Base-by-base conservation (phyloP, 2,888 invertebrate genomes). In the Pseudolycoriella hygida region DNA sequence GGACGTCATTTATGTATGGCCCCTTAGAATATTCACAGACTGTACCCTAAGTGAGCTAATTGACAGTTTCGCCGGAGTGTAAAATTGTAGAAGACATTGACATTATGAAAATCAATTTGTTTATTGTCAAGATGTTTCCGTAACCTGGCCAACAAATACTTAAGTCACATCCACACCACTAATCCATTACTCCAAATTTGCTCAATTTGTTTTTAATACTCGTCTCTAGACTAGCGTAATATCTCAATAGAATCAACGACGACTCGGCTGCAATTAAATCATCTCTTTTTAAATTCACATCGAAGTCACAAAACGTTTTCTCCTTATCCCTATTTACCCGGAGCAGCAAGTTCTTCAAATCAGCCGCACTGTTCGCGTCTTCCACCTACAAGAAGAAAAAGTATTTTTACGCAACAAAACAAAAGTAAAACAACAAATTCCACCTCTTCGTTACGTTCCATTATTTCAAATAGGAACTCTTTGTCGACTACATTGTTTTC, bases 381-480 rank as follows among this genome's bases (percentile, higher is more conserved):
- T 79, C 80, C 4, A 44, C 34, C 44, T 44, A 19, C 5, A 8
- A 12, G 18, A 38, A 38, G 15, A 38, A 38, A 15, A 17, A 38
- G 10, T 10, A 10, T 14, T 17, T 10, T 17, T 8, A 38, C 12
- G 10, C 2, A 17, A 8, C 10, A 15, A 17, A 38, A 15, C n/a
- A 4, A 12, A 37, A 37, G 14, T 6, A 37, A 37, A 37, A 12
- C 6, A 37, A 8, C 11, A 4, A 3, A 37, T 25, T 25, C 8
- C 25, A 90, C 75, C 61, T 80, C 76, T 67, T 93, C 92, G 64
- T 92, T 93, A 46, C 80, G 72, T 57, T 88, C 88, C 87, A 94
- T 87, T 50, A 93, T 82, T 60, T 80, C 70, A 69, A 80, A 74
- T 0, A 90, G 69, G 58, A 89, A 85, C 50, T 71, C 69, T 44